A percentile compares a stretch with the other conserved stretches of the same genome.
phyloP scores from a whole-genome alignment of 2,113 vertebrate species.

The Corythornis madagascariensis region DNA sequence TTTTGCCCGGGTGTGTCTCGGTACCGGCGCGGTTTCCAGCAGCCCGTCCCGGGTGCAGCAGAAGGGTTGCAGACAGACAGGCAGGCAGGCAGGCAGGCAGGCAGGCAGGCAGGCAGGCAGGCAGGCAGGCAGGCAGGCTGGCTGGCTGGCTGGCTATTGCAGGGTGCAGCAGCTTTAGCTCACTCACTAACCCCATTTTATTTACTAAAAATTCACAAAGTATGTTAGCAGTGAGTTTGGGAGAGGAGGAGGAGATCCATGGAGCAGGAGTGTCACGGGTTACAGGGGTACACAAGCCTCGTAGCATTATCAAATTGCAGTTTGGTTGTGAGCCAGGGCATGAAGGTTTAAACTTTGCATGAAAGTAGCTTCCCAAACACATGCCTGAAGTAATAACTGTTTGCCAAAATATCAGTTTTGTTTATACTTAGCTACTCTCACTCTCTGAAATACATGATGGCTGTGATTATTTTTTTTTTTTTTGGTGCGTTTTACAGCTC shows the following conservation, averaged over 20 bases:
- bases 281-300: rapidly evolving
- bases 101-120: no score
- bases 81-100: not conserved
- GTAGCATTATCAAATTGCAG: rapidly evolving
- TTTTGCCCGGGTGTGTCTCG: no score
- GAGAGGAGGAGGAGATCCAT: not conserved
- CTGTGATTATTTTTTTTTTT: not conserved
- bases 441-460: not conserved
- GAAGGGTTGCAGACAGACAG: not conserved
- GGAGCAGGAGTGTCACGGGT: rapidly evolving
- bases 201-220: not conserved
- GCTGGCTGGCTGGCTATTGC: not conserved
- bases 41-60: no score
- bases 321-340: rapidly evolving
- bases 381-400: not conserved
- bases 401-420: not conserved
- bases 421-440: not conserved
- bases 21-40: not conserved
- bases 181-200: rapidly evolving
- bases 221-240: not conserved
- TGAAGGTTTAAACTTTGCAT: not conserved
- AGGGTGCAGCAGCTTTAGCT: rapidly evolving
- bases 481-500: not conserved
- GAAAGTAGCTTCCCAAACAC: not conserved
- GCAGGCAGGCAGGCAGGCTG: no score